Evolutionary conservation across 2,888 invertebrate species (phyloP).

Genomic region (Gerosis bhagava): DNA sequence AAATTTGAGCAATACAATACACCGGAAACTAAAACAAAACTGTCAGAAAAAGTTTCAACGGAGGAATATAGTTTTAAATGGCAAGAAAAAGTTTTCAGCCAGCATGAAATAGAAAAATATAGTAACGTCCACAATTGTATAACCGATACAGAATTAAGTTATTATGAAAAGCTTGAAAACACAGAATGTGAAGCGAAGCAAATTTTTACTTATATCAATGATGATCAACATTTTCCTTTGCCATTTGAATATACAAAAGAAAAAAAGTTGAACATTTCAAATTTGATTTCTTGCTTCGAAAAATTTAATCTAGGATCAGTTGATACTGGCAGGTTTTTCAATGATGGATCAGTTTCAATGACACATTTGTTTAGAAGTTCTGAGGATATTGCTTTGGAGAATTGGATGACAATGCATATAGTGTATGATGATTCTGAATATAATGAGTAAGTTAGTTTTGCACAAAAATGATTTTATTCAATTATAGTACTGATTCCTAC

Average conservation of each 20-base stretch:
- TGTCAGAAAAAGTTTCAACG: slow-evolving; percentile 39
- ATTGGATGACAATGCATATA: slow-evolving; percentile 67
- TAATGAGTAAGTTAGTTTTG: slow-evolving; percentile 62
- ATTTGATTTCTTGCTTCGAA: slow-evolving; percentile 47
- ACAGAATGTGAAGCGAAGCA: slow-evolving; percentile 50
- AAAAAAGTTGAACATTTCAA: slow-evolving; percentile 27
- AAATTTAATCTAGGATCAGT: slow-evolving; percentile 43
- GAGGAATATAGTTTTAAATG: slow-evolving; percentile 80
- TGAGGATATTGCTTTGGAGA: slow-evolving; percentile 46
- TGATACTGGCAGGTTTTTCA: slow-evolving; percentile 40
- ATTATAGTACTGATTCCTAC: no score
- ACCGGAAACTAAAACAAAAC: slow-evolving; percentile 39
- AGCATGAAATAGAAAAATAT: slow-evolving; percentile 83
- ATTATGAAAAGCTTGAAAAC: slow-evolving; percentile 54
- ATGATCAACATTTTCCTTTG: slow-evolving; percentile 75
- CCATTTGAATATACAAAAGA: slow-evolving; percentile 44
- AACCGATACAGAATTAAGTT: slow-evolving; percentile 77
- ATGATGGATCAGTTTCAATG: slow-evolving; percentile 48
- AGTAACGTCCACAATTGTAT: slow-evolving; percentile 83
- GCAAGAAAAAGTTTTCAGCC: slow-evolving; percentile 88
- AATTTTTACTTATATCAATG: slow-evolving; percentile 82
- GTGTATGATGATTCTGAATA: slow-evolving; percentile 65
- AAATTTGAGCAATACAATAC: slow-evolving; percentile 61
- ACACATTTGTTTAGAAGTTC: slow-evolving; percentile 56
- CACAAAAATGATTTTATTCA: no score